Percentiles rank a stretch among this genome's conserved stretches.
Conservation (phyloP, 2,113 vertebrate species). For the Cyprinodon variegatus region DNA sequence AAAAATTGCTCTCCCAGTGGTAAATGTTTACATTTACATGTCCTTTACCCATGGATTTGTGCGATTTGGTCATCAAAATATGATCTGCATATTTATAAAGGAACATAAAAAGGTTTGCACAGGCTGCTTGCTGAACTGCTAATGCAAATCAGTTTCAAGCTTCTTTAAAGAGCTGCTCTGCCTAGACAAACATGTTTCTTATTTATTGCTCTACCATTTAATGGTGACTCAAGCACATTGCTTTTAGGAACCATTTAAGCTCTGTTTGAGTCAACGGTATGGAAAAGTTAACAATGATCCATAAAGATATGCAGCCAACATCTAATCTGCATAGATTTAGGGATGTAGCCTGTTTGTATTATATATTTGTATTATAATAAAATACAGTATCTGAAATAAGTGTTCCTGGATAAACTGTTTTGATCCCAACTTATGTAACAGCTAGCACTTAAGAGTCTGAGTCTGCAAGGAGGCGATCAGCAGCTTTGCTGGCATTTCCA, state of each 20-base stretch:
- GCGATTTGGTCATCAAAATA: no score
- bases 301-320: background rate
- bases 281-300: background rate
- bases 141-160: no score
- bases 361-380: background rate
- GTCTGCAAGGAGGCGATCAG: constrained; percentile 30
- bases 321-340: background rate
- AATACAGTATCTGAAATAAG: constrained; percentile 21
- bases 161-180: no score
- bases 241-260: background rate
- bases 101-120: no score
- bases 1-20: no score
- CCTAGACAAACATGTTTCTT: no score
- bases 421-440: constrained; percentile 31
- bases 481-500: constrained; percentile 18
- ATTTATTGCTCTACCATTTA: no score
- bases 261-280: background rate
- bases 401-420: constrained; percentile 17
- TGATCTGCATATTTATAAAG: no score
- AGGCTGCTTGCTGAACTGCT: no score
- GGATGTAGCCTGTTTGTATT: constrained; percentile 8
- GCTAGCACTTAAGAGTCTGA: constrained; percentile 10
- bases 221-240: no score
- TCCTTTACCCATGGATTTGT: no score
- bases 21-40: no score